Percentiles rank a stretch among this genome's conserved stretches.
Conservation (phyloP, 2,113 vertebrate genomes). For the Neolamprologus variostigma region DNA sequence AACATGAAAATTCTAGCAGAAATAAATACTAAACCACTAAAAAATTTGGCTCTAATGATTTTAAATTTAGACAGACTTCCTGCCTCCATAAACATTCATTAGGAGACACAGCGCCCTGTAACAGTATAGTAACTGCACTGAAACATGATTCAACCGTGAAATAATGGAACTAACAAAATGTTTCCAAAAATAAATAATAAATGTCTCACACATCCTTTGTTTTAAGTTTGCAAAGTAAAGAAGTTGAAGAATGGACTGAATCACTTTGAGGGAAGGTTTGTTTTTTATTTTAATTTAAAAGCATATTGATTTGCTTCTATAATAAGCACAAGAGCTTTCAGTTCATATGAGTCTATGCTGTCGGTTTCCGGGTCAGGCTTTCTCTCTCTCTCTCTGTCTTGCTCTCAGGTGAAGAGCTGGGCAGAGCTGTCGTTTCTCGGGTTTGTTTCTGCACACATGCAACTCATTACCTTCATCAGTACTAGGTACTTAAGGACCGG, state of each 20-base stretch:
- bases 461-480: neutral
- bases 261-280: neutral
- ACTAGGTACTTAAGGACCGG: neutral
- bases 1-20: neutral
- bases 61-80: neutral
- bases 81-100: neutral
- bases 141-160: neutral
- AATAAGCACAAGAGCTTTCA: neutral
- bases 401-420: neutral
- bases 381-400: neutral
- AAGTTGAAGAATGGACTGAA: neutral
- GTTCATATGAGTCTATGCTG: neutral
- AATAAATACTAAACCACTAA: neutral
- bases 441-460: neutral
- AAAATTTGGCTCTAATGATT: neutral
- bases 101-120: rapidly evolving
- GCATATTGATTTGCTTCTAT: neutral
- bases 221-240: neutral
- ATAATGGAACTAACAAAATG: neutral
- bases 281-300: neutral
- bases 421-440: neutral
- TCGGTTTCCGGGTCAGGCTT: neutral
- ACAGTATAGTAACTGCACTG: neutral
- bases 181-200: neutral
- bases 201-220: neutral